Conservation (phyloP, 2,888 invertebrate genomes). For the Heliconius aoede region DNA sequence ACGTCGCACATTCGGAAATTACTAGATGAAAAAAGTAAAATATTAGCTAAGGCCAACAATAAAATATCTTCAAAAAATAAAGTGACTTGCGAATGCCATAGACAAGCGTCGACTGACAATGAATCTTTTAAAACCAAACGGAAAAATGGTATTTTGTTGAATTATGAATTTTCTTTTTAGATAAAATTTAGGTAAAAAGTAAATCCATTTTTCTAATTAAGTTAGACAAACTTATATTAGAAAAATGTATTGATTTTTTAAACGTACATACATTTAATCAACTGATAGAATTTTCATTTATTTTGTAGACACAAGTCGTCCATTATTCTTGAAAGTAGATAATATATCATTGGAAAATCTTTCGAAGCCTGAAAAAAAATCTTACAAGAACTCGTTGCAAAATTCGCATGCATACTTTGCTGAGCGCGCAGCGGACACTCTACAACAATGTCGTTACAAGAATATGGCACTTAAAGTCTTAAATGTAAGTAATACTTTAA, state of each 20-base stretch:
- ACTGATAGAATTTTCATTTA: neutral
- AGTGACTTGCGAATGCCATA: slow-evolving; percentile 43
- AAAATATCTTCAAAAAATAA: neutral
- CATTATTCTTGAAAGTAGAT: slow-evolving; percentile 7
- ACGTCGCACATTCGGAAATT: slow-evolving; percentile 5
- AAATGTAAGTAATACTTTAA: slow-evolving; percentile 54
- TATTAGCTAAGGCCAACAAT: slow-evolving; percentile 30
- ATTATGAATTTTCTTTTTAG: neutral
- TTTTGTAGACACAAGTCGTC: neutral
- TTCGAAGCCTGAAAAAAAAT: slow-evolving; percentile 51
- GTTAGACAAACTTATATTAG: too few species aligned
- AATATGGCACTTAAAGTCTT: slow-evolving; percentile 60
- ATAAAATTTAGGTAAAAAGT: too few species aligned
- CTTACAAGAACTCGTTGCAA: slow-evolving; percentile 53
- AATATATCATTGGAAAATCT: slow-evolving; percentile 46
- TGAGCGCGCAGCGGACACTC: slow-evolving; percentile 52
- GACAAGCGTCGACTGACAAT: slow-evolving; percentile 47
- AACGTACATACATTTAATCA: too few species aligned
- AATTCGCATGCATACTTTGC: slow-evolving; percentile 59
- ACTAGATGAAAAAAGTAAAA: slow-evolving; percentile 42
- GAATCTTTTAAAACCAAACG: slow-evolving; percentile 17
- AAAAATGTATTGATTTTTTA: too few species aligned
- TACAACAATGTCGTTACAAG: slow-evolving; percentile 60
- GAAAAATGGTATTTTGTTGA: neutral
- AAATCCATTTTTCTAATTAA: too few species aligned